A percentile compares a stretch with the other conserved stretches of the same genome.
Evolutionary conservation across 30 jellyfish, hydroid and myxozoan genomes (phyloP).

Genomic region (Cassiopea xamachana): DNA sequence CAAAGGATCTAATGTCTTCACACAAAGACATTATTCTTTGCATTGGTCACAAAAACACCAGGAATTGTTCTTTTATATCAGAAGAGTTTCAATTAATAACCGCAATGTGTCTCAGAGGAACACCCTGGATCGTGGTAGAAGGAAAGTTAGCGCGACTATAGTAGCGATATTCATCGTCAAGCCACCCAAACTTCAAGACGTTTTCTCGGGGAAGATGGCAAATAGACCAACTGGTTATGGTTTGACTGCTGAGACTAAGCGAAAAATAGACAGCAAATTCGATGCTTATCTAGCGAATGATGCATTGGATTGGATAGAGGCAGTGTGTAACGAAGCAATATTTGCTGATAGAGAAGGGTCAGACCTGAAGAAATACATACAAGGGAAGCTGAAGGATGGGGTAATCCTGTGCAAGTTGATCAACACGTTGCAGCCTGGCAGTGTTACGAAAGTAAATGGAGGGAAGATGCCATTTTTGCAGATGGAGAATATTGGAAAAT

Average conservation of each 20-base stretch:
- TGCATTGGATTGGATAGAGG: conserved; percentile 91
- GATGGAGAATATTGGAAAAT: conserved; percentile 98
- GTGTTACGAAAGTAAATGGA: conserved; percentile 81
- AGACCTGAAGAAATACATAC: conserved; percentile 49
- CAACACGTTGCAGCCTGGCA: conserved; percentile 76
- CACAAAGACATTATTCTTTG: not conserved
- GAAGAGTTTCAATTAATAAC: not conserved
- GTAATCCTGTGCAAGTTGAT: conserved; percentile 74
- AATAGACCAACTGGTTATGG: conserved; percentile 97
- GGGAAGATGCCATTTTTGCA: conserved; percentile 85
- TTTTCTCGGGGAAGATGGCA: conserved; percentile 66
- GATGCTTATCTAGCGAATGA: conserved; percentile 80
- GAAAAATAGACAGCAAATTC: conserved; percentile 79
- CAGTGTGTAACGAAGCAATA: conserved; percentile 57
- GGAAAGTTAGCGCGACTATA: not conserved
- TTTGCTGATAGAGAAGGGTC: conserved; percentile 38
- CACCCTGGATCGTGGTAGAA: conserved; percentile 11
- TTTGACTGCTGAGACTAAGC: conserved; percentile 89
- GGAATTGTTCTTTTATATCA: not conserved
- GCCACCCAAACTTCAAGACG: not conserved
- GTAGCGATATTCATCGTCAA: not conserved
- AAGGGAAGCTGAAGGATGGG: conserved; percentile 83
- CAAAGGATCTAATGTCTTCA: not conserved
- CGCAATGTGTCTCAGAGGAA: conserved; percentile 10
- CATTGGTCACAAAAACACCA: not conserved